Evolutionary conservation across 1,140 invertebrate genomes (phyloP).

Genomic region (Saccostrea glomerata): DNA sequence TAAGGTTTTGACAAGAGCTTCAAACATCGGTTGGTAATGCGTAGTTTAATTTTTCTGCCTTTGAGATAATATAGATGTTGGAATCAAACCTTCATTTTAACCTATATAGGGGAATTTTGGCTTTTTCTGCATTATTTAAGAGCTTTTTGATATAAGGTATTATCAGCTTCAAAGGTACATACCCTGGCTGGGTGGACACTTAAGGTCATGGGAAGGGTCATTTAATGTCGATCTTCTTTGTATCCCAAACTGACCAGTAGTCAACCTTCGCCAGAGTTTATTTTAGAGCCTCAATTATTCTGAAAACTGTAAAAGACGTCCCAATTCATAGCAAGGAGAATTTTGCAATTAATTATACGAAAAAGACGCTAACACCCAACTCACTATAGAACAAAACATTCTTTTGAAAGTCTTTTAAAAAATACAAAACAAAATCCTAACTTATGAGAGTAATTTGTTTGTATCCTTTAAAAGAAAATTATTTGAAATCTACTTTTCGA

Average conservation of each 20-base stretch:
- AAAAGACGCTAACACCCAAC: no score
- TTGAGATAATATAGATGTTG: background rate
- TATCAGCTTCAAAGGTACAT: background rate
- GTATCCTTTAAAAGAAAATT: no score
- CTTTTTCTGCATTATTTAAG: background rate
- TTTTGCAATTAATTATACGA: no score
- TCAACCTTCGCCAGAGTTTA: background rate
- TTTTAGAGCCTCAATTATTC: background rate
- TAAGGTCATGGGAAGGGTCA: conserved; percentile 19
- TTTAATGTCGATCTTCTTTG: conserved; percentile 8
- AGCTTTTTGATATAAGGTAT: background rate
- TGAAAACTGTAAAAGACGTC: background rate
- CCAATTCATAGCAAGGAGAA: no score
- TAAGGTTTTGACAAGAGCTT: background rate
- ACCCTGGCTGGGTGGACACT: background rate
- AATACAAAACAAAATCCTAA: background rate
- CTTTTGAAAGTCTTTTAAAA: no score
- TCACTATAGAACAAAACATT: no score
- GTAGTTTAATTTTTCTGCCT: background rate
- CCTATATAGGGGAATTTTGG: background rate
- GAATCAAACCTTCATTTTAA: background rate
- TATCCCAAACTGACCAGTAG: background rate
- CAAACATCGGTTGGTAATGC: background rate
- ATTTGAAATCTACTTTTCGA: no score
- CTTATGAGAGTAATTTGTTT: background rate